Percentiles rank a stretch among this genome's conserved stretches.
These are phyloP conservation scores for Margarornis squamiger DNA, from an alignment of 2,797 vertebrate genomes.

Conservation along the genomic window DNA sequence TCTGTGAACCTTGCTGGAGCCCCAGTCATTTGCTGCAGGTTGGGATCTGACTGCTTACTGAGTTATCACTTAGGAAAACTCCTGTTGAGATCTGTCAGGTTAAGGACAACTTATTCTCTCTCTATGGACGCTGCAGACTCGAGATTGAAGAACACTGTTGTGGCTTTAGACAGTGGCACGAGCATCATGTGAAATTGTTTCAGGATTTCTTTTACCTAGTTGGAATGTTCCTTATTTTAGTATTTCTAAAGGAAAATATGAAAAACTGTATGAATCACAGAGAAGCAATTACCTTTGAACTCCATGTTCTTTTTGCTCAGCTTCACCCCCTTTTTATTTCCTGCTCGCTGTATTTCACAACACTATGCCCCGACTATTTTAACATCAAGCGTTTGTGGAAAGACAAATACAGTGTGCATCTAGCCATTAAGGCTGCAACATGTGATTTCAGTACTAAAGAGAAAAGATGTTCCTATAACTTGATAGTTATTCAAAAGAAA, in stretches of 20 bases:
- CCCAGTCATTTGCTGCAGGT: not conserved
- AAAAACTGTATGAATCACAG: not conserved
- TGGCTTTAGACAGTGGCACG: not conserved
- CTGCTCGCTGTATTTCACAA: not conserved
- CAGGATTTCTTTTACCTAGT: not conserved
- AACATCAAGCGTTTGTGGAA: not conserved
- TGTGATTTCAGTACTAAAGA: not conserved
- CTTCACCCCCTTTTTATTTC: not conserved
- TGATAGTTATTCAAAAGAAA: slow-evolving; percentile 18
- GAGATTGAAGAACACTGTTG: not conserved
- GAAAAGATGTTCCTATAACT: not conserved
- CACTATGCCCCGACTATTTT: not conserved
- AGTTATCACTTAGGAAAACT: not conserved
- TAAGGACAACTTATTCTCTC: not conserved
- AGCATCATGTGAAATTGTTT: not conserved
- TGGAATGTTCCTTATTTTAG: not conserved
- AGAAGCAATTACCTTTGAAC: slow-evolving; percentile 8
- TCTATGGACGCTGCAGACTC: not conserved
- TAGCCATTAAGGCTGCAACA: not conserved
- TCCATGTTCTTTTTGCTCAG: not conserved
- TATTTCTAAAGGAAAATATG: not conserved
- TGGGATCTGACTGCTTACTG: not conserved
- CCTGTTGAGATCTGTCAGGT: not conserved
- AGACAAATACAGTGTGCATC: not conserved
- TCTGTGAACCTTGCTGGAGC: not conserved